Evolutionary conservation across 1,140 invertebrate genomes (phyloP).

Genomic region (Cherax destructor): DNA sequence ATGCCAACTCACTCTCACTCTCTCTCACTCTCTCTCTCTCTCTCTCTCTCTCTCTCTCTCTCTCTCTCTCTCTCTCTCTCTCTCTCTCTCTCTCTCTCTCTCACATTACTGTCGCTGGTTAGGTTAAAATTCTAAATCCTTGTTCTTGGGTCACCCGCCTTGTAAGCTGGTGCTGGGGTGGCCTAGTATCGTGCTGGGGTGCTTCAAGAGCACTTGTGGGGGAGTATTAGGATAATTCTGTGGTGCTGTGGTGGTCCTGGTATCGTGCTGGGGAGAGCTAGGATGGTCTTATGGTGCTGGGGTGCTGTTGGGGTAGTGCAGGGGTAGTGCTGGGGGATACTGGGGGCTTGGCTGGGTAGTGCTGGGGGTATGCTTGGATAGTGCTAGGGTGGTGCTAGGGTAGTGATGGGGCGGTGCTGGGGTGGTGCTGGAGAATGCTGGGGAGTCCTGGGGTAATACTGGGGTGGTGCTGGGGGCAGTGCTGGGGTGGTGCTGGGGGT

Average conservation of each 20-base stretch:
- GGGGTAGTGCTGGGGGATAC: background rate
- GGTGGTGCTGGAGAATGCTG: background rate
- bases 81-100: too few relatives aligned
- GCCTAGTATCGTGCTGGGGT: too few relatives aligned
- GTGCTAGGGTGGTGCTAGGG: background rate
- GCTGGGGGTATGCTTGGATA: background rate
- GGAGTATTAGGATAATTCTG: too few relatives aligned
- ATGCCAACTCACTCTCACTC: constrained; percentile 19
- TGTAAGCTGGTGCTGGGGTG: background rate
- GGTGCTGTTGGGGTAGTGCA: too few relatives aligned
- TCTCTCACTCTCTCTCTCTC: constrained; percentile 49
- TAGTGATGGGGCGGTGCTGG: background rate
- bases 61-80: constrained; percentile 32
- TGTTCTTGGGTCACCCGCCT: too few relatives aligned
- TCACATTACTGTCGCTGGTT: too few relatives aligned
- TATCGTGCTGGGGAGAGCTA: too few relatives aligned
- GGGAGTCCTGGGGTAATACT: background rate
- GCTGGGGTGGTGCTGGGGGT: background rate
- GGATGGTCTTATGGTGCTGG: too few relatives aligned
- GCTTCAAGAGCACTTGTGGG: too few relatives aligned
- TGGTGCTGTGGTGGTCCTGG: too few relatives aligned
- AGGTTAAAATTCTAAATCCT: too few relatives aligned
- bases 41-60: constrained; percentile 47
- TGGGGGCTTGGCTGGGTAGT: too few relatives aligned
- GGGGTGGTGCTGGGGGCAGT: background rate